These are phyloP conservation scores for Premnoplex brunnescens DNA, from an alignment of 2,797 vertebrate genomes.

Conservation along the genomic window DNA sequence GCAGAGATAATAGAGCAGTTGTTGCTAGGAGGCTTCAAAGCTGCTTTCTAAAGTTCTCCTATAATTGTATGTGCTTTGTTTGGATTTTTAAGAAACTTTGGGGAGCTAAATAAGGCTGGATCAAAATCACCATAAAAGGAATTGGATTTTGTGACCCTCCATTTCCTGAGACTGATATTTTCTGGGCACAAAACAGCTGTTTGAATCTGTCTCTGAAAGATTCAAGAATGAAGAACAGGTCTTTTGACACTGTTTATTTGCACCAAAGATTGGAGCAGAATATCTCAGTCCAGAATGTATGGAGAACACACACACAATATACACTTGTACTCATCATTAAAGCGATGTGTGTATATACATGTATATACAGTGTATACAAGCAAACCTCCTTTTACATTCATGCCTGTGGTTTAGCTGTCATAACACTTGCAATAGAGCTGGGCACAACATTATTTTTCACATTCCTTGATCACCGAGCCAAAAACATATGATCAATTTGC, in stretches of 20 bases:
- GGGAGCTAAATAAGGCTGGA: neutral
- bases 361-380: neutral
- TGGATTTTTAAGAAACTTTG: neutral
- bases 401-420: neutral
- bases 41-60: constrained; percentile 4
- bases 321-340: neutral
- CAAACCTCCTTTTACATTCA: neutral
- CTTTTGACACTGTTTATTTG: neutral
- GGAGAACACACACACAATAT: neutral
- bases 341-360: neutral
- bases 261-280: neutral
- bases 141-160: constrained; percentile 1
- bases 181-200: constrained; percentile 7
- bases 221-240: neutral
- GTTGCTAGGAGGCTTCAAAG: constrained; percentile 31
- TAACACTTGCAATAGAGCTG: neutral
- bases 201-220: neutral
- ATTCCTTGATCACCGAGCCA: neutral
- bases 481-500: neutral
- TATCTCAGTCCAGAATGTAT: neutral
- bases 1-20: constrained; percentile 12
- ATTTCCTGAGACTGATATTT: neutral
- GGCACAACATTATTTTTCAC: neutral
- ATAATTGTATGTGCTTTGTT: neutral
- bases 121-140: constrained; percentile 23